Conservation (phyloP, 2,888 invertebrate species). For the Drosophila merina region DNA sequence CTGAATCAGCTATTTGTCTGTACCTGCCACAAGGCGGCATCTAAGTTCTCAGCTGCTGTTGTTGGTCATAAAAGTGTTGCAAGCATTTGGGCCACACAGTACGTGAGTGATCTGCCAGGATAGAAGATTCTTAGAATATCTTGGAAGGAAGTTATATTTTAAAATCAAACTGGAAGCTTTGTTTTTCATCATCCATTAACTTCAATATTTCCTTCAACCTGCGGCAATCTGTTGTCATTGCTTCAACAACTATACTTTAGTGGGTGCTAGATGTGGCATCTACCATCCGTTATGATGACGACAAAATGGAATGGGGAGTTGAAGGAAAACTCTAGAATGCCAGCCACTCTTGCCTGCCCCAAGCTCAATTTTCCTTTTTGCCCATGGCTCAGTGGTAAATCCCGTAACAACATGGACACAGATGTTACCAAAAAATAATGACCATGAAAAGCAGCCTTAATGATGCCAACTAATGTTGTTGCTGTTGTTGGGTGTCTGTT, state of each 20-base stretch:
- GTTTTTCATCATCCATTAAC: not conserved
- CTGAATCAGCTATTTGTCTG: not conserved
- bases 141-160: not conserved
- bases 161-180: not conserved
- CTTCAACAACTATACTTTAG: conserved; percentile 66
- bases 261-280: conserved; percentile 76
- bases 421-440: conserved; percentile 83
- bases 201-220: conserved; percentile 5
- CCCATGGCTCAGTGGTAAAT: conserved; percentile 58
- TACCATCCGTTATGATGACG: conserved; percentile 46
- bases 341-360: conserved; percentile 26
- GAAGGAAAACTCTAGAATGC: conserved; percentile 17
- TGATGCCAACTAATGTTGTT: conserved; percentile 82
- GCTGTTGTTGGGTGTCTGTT: conserved; percentile 38
- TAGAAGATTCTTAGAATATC: not conserved
- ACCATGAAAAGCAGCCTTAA: conserved; percentile 84
- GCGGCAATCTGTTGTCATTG: conserved; percentile 59
- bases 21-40: conserved; percentile 14
- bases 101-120: not conserved
- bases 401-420: conserved; percentile 77
- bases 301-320: conserved; percentile 18
- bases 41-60: conserved; percentile 9
- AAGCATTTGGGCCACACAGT: conserved; percentile 24
- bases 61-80: conserved; percentile 47
- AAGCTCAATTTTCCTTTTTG: conserved; percentile 39